These are phyloP conservation scores for Formica exsecta DNA, from an alignment of 1,140 invertebrate species.

Conservation along the genomic window DNA sequence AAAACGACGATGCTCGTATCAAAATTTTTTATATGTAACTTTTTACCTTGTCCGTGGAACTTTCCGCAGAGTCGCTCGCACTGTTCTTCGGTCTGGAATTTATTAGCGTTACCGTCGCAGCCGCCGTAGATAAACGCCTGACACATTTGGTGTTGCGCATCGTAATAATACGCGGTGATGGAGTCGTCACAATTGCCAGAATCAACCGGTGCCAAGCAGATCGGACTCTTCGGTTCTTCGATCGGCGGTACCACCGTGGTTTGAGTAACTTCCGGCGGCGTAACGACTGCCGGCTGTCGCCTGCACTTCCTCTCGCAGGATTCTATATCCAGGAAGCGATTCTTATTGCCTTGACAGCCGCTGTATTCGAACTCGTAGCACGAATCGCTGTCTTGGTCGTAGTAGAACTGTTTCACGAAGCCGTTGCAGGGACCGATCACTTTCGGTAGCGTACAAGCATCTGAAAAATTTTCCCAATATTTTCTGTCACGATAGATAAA, in stretches of 20 bases:
- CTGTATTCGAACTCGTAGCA: conserved; percentile 91
- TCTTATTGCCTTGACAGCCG: conserved; percentile 91
- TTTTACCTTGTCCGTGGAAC: conserved; percentile 90
- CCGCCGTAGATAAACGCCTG: conserved; percentile 92
- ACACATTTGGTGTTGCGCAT: conserved; percentile 88
- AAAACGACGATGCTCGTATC: not conserved
- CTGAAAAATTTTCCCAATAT: conserved; percentile 79
- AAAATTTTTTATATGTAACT: not conserved
- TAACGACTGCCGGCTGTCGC: conserved; percentile 64
- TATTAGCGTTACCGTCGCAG: conserved; percentile 94
- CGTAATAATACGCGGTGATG: conserved; percentile 92
- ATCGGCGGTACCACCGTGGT: not conserved
- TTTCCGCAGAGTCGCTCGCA: conserved; percentile 93
- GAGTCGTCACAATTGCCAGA: conserved; percentile 91
- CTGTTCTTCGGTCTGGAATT: conserved; percentile 92
- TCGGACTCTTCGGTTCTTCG: conserved; percentile 80
- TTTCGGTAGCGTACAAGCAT: conserved; percentile 91
- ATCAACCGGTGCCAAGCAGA: conserved; percentile 89
- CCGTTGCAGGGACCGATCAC: conserved; percentile 91
- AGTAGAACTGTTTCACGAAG: conserved; percentile 91
- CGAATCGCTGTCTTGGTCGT: conserved; percentile 89
- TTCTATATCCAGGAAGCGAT: conserved; percentile 87
- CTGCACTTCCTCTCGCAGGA: conserved; percentile 85
- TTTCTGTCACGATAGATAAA: too few species aligned
- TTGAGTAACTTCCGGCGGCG: conserved; percentile 16